Conservation (phyloP, 2,888 invertebrate genomes). For the Agrilus cyanescens region DNA sequence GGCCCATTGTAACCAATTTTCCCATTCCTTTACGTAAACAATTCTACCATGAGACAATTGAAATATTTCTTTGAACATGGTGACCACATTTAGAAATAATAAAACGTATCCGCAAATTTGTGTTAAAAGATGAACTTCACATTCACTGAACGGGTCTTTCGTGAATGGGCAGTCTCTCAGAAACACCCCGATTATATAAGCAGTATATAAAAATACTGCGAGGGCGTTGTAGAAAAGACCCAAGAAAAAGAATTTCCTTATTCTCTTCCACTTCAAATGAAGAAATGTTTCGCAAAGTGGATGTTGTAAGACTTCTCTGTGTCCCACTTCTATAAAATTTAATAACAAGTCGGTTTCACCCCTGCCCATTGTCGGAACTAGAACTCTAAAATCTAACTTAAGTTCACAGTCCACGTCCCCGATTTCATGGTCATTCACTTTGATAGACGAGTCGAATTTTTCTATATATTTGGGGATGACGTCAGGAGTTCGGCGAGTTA, state of each 20-base stretch:
- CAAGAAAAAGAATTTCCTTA: slow-evolving; percentile 69
- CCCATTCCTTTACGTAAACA: slow-evolving; percentile 68
- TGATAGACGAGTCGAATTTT: slow-evolving; percentile 64
- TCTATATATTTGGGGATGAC: slow-evolving; percentile 51
- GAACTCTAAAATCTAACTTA: slow-evolving; percentile 50
- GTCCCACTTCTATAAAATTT: slow-evolving; percentile 68
- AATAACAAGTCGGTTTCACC: slow-evolving; percentile 61
- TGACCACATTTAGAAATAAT: slow-evolving; percentile 48
- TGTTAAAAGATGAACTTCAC: slow-evolving; percentile 21
- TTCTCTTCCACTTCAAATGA: slow-evolving; percentile 70
- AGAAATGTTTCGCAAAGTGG: slow-evolving; percentile 77
- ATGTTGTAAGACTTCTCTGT: slow-evolving; percentile 67
- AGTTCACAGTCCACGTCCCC: slow-evolving; percentile 80
- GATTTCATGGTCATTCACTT: slow-evolving; percentile 71
- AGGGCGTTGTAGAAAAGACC: slow-evolving; percentile 66
- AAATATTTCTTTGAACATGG: slow-evolving; percentile 63
- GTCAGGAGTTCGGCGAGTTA: slow-evolving; percentile 74
- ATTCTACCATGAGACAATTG: slow-evolving; percentile 63
- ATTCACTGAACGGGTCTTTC: slow-evolving; percentile 14
- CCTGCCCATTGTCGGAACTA: slow-evolving; percentile 48
- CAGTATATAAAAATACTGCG: slow-evolving; percentile 62
- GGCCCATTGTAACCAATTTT: slow-evolving; percentile 73
- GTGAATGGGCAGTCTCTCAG: slow-evolving; percentile 36
- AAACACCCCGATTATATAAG: slow-evolving; percentile 55
- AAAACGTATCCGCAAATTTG: slow-evolving; percentile 44